These are phyloP conservation scores for Prionailurus viverrinus DNA, from an alignment of 2,113 vertebrate genomes.

Conservation along the genomic window DNA sequence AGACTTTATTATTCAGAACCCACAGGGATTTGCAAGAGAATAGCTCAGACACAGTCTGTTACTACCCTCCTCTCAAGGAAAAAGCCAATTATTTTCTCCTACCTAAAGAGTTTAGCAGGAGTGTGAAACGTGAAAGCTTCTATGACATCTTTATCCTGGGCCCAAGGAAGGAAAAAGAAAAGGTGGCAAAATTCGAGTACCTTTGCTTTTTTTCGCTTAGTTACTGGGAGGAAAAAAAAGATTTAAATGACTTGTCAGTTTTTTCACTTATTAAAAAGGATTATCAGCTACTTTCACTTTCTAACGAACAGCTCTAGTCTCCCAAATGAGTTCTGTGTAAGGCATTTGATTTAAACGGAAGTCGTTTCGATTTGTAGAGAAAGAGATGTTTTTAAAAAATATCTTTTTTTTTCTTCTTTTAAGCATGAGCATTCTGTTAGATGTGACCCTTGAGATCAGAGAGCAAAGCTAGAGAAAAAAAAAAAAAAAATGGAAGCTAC, in stretches of 20 bases:
- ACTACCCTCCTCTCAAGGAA: slow-evolving; percentile 58
- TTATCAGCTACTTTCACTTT: slow-evolving; percentile 77
- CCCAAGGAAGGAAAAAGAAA: neutral
- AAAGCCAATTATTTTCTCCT: slow-evolving; percentile 71
- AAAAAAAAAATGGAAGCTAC: slow-evolving; percentile 35
- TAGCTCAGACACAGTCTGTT: slow-evolving; percentile 51
- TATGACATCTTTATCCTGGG: slow-evolving; percentile 50
- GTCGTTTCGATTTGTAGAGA: slow-evolving; percentile 42
- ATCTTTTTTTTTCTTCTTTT: neutral
- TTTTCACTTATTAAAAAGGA: slow-evolving; percentile 44
- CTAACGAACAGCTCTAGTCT: slow-evolving; percentile 31
- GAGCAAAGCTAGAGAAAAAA: slow-evolving; percentile 2
- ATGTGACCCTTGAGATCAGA: slow-evolving; percentile 59
- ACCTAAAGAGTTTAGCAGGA: slow-evolving; percentile 57
- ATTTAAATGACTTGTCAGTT: slow-evolving; percentile 14
- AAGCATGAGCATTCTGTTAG: neutral
- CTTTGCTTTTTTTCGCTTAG: slow-evolving; percentile 25
- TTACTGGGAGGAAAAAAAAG: neutral
- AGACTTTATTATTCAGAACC: slow-evolving; percentile 68
- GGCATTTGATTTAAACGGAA: neutral
- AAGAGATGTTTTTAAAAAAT: slow-evolving; percentile 5
- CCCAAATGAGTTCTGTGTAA: neutral
- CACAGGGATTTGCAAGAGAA: slow-evolving; percentile 76
- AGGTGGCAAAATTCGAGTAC: neutral
- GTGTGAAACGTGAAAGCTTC: neutral